A percentile compares a stretch with the other conserved stretches of the same genome.
Conservation (phyloP, 2,113 vertebrate genomes). For the Hystrix cristata region DNA sequence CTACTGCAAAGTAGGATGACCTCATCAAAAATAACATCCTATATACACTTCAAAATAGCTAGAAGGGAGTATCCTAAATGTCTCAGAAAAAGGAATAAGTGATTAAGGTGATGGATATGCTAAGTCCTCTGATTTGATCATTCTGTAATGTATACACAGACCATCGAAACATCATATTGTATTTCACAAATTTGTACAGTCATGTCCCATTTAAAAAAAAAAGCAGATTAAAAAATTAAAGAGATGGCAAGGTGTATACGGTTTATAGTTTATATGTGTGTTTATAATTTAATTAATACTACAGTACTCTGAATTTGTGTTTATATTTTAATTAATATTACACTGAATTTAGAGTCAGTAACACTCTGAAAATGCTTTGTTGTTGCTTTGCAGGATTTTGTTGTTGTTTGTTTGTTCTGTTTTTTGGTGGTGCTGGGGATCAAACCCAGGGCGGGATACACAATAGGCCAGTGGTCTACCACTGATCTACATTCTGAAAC, state of each 20-base stretch:
- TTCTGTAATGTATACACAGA: too few relatives aligned
- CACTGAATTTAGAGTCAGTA: neutral
- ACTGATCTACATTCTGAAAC: neutral
- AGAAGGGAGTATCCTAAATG: neutral
- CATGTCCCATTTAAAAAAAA: neutral
- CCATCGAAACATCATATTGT: neutral
- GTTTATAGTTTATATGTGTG: neutral
- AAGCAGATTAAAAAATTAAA: neutral
- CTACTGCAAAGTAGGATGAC: neutral
- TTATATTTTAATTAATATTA: neutral
- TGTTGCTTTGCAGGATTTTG: neutral
- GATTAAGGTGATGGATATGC: neutral
- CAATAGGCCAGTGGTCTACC: neutral
- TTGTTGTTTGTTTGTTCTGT: neutral
- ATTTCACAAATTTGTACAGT: neutral
- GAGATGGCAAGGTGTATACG: neutral
- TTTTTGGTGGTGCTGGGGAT: neutral
- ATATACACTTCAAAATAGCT: neutral
- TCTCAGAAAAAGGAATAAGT: too few relatives aligned
- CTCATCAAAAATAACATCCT: neutral
- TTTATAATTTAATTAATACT: neutral
- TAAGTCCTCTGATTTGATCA: neutral
- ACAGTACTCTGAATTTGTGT: neutral
- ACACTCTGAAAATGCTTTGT: neutral
- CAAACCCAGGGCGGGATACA: neutral